Evolutionary conservation across 2,113 vertebrate species (phyloP), one percentile per base, ranked within the genome.

Genomic region (Colaptes auratus): DNA sequence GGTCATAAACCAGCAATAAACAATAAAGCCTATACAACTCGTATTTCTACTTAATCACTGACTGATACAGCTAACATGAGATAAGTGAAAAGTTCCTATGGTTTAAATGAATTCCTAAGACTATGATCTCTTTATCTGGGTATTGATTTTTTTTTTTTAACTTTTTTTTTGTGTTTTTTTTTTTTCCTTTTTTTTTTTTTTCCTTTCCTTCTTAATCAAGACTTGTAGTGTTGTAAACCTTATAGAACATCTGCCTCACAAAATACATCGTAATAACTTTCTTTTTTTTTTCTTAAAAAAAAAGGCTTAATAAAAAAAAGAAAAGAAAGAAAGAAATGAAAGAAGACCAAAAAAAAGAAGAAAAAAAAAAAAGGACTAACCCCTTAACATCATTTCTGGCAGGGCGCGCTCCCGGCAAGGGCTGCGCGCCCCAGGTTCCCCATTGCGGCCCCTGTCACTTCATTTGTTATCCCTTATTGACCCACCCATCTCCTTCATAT

Each of bases 21-120:
- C 98, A 98, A 99, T 98, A 98, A 99, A 99, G 98, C 98, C 98
- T 99, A 99, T 99, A 99, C 98, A 99, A 99, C 98, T 98, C 97
- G 98, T 98, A 98, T 98, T 98, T 98, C 98, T 99, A 99, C 98
- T 97, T 98, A 98, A 98, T 98, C 98, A 99, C 98, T 98, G 98
- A 99, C 98, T 98, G 98, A 98, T 99, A 98, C 98, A 98, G 98
- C 98, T 99, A 99, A 99, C 97, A 98, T 98, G 98, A 98, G 98
- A 98, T 98, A 98, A 98, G 98, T 98, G 98, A 98, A 98, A 98
- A 99, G 98, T 99, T 99, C 98, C 99, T 99, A 99, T 98, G 97
- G 97, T 98, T 98, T 98, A 98, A 98, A 98, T 98, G 98, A 98
- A 97, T 98, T 98, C 96, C 98, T 99, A 99, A 98, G 96, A 96